Conservation (phyloP, 1,140 invertebrate species). For the Pteromalus puparum region DNA sequence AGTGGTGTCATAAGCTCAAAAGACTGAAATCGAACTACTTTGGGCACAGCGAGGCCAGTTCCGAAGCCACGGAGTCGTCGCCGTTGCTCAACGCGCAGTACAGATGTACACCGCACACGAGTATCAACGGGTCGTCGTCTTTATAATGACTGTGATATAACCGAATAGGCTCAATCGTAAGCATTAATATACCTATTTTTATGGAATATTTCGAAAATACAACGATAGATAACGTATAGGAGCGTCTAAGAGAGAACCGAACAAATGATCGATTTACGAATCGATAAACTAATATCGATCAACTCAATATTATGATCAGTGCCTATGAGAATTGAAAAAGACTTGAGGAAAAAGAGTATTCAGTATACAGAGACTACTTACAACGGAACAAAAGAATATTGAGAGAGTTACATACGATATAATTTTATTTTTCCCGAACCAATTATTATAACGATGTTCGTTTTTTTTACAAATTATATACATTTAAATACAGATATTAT, state of each 20-base stretch:
- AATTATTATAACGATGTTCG: conserved; percentile 13
- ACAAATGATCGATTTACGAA: background rate
- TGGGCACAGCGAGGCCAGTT: conserved; percentile 50
- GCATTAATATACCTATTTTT: conserved; percentile 5
- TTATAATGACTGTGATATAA: conserved; percentile 57
- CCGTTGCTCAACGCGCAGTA: conserved; percentile 64
- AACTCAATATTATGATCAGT: background rate
- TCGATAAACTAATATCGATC: background rate
- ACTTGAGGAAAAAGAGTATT: conserved; percentile 15
- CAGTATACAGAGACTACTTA: background rate
- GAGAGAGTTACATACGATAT: conserved; percentile 18
- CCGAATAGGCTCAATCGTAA: conserved; percentile 14
- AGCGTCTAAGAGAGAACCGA: background rate
- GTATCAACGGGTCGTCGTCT: conserved; percentile 72
- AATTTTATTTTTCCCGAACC: conserved; percentile 39
- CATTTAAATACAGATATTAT: conserved; percentile 40
- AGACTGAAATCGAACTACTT: conserved; percentile 55
- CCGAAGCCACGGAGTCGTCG: conserved; percentile 66
- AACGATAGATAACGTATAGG: no score
- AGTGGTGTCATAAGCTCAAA: conserved; percentile 67
- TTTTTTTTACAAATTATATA: conserved; percentile 45
- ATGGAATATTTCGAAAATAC: background rate
- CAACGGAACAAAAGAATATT: background rate
- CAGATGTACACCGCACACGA: conserved; percentile 65
- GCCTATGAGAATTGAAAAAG: background rate